These are phyloP conservation scores for Fopius arisanus DNA, from an alignment of 1,140 invertebrate species.

Conservation along the genomic window DNA sequence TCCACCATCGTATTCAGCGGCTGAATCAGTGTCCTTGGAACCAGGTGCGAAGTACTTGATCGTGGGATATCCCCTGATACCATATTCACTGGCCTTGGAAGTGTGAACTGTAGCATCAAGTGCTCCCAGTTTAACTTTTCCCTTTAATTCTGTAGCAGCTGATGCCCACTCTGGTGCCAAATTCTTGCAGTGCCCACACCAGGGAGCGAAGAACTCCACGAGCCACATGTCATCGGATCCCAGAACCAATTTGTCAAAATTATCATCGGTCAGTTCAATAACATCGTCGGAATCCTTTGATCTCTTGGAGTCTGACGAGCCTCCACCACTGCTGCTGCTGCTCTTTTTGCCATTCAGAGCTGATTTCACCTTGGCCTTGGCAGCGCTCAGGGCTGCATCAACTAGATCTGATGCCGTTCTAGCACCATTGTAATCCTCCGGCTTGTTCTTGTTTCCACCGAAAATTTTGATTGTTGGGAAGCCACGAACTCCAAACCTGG, in stretches of 20 bases:
- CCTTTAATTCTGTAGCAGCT: conserved; percentile 93
- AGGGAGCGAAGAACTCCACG: conserved; percentile 97
- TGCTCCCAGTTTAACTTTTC: conserved; percentile 94
- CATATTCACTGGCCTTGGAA: conserved; percentile 78
- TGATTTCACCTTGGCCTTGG: conserved; percentile 74
- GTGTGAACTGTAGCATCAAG: conserved; percentile 95
- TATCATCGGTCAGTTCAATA: conserved; percentile 91
- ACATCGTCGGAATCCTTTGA: conserved; percentile 73
- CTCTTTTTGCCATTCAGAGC: conserved; percentile 70
- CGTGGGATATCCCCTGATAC: conserved; percentile 93
- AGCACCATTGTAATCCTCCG: conserved; percentile 86
- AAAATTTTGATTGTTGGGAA: conserved; percentile 99
- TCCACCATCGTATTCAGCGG: conserved; percentile 88
- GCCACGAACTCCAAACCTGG: conserved; percentile 84
- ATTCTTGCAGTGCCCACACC: conserved; percentile 97
- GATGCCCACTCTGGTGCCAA: conserved; percentile 93
- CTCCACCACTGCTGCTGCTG: background rate
- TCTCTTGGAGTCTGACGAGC: background rate
- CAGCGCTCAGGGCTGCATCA: conserved; percentile 80
- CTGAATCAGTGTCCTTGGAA: conserved; percentile 75
- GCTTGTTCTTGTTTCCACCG: conserved; percentile 84
- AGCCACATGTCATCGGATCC: conserved; percentile 94
- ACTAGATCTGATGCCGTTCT: conserved; percentile 87
- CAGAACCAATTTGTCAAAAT: conserved; percentile 91
- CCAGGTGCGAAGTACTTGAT: conserved; percentile 95